These are phyloP conservation scores for Athrips mouffetella DNA, from an alignment of 2,888 invertebrate genomes.

Conservation along the genomic window DNA sequence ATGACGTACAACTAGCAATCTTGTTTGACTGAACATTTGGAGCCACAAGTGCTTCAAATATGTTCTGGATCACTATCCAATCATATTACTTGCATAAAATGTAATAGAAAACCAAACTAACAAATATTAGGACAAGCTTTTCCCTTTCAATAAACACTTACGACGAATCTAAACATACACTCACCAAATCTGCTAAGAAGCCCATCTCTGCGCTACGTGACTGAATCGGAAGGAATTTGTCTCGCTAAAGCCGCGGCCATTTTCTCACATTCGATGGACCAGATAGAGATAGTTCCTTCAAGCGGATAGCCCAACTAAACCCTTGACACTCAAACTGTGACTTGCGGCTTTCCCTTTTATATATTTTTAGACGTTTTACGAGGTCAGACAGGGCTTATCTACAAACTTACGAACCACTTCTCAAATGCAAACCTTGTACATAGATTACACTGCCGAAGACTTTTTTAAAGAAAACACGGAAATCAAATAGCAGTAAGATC, in stretches of 20 bases:
- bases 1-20: slow-evolving; percentile 52
- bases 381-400: slow-evolving; percentile 2
- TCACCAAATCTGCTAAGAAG: slow-evolving; percentile 68
- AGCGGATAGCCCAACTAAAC: slow-evolving; percentile 62
- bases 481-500: too few relatives aligned
- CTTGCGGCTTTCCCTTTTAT: slow-evolving; percentile 45
- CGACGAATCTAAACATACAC: slow-evolving; percentile 62
- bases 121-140: slow-evolving; percentile 13
- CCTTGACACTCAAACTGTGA: slow-evolving; percentile 65
- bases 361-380: slow-evolving; percentile 15
- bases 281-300: slow-evolving; percentile 69
- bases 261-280: slow-evolving; percentile 68
- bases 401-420: background rate
- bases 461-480: too few relatives aligned
- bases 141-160: slow-evolving; percentile 61
- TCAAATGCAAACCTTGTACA: background rate
- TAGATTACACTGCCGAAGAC: background rate
- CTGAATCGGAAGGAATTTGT: slow-evolving; percentile 74
- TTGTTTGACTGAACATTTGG: slow-evolving; percentile 38
- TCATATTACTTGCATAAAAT: background rate
- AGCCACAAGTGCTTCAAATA: background rate
- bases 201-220: slow-evolving; percentile 67
- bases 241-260: slow-evolving; percentile 67
- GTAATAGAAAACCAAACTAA: background rate
- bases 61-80: background rate